Conservation (phyloP, 2,888 invertebrate species). For the Fragum sueziense region DNA sequence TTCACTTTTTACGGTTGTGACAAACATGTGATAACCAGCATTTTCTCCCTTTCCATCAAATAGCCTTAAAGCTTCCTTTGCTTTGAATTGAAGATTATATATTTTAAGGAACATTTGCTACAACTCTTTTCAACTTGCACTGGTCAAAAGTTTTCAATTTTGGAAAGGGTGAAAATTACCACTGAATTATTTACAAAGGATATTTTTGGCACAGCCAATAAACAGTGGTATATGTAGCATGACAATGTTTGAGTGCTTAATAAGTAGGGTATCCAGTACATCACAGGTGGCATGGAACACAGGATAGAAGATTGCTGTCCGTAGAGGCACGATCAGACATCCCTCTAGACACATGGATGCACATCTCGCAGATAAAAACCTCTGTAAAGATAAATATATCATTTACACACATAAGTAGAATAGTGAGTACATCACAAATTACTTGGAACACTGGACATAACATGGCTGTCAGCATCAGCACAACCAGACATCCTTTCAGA, state of each 20-base stretch:
- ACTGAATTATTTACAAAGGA: no score
- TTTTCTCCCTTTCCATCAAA: not conserved
- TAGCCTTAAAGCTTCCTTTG: no score
- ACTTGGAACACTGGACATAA: slow-evolving; percentile 64
- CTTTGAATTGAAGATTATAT: no score
- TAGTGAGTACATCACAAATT: slow-evolving; percentile 60
- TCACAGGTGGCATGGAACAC: slow-evolving; percentile 63
- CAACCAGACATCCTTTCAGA: slow-evolving; percentile 59
- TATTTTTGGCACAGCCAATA: slow-evolving; percentile 66
- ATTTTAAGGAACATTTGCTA: no score
- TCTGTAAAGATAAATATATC: slow-evolving; percentile 34
- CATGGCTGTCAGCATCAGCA: slow-evolving; percentile 51
- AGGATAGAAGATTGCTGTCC: slow-evolving; percentile 54
- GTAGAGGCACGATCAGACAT: slow-evolving; percentile 57
- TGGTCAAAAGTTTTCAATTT: no score
- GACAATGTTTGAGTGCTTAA: slow-evolving; percentile 62
- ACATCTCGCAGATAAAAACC: slow-evolving; percentile 55
- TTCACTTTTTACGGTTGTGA: no score
- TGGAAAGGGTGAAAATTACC: no score
- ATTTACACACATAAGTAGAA: slow-evolving; percentile 49
- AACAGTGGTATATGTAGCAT: slow-evolving; percentile 63
- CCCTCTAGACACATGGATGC: slow-evolving; percentile 58
- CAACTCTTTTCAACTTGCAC: no score
- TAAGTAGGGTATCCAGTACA: slow-evolving; percentile 61
- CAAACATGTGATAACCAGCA: not conserved